Evolutionary conservation across 1,140 invertebrate species (phyloP).

Genomic region (Tribolium madens): DNA sequence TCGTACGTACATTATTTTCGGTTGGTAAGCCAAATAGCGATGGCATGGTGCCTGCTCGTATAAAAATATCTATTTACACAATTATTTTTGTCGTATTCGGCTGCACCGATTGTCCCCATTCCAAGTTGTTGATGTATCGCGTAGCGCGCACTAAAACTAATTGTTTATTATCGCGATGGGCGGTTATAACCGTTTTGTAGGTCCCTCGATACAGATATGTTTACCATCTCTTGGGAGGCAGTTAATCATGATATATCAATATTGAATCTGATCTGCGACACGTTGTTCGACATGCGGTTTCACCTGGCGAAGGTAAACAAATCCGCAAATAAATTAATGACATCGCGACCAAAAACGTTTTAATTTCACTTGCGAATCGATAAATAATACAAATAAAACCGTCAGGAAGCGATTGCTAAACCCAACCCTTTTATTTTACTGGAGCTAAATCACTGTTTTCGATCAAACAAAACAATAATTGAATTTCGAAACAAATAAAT

Average conservation of each 20-base stretch:
- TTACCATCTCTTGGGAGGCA: constrained; percentile 38
- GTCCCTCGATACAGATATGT: constrained; percentile 13
- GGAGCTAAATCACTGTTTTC: not conserved
- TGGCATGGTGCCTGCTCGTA: constrained; percentile 32
- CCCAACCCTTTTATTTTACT: not conserved
- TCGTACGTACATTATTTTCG: constrained; percentile 18
- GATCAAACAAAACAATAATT: not conserved
- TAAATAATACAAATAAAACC: constrained; percentile 29
- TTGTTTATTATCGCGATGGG: constrained; percentile 11
- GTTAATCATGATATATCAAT: constrained; percentile 43
- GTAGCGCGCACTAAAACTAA: not conserved
- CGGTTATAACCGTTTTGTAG: not conserved
- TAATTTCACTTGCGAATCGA: constrained; percentile 9
- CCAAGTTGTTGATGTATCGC: constrained; percentile 2
- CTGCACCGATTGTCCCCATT: constrained; percentile 25
- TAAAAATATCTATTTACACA: constrained; percentile 37
- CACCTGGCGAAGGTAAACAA: constrained; percentile 28
- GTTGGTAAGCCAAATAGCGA: constrained; percentile 34
- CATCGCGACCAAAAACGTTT: constrained; percentile 35
- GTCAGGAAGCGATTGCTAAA: not conserved
- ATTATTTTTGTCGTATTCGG: constrained; percentile 14
- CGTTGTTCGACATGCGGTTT: constrained; percentile 40
- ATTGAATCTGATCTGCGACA: constrained; percentile 43
- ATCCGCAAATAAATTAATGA: constrained; percentile 30
- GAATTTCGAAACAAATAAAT: not conserved